phyloP scores from a whole-genome alignment of 2,888 invertebrate genomes.

The Unio delphinus region DNA sequence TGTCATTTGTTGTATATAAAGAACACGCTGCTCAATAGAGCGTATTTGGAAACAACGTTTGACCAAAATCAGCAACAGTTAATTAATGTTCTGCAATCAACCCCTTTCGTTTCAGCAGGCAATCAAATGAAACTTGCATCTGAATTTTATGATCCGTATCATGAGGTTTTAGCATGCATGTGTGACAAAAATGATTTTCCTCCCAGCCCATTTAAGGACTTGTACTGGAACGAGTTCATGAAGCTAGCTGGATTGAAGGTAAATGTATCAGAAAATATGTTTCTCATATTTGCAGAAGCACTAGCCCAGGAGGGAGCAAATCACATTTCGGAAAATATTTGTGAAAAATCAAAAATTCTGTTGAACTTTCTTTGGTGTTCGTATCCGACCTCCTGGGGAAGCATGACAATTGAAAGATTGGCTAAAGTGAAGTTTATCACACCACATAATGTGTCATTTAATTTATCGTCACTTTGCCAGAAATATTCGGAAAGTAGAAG shows the following conservation, averaged over 20 bases:
- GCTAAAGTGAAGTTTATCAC: background rate
- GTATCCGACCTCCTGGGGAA: background rate
- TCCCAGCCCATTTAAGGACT: constrained; percentile 5
- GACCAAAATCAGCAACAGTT: background rate
- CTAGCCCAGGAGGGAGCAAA: constrained; percentile 8
- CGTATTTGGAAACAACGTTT: too few relatives aligned
- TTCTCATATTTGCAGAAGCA: constrained; percentile 22
- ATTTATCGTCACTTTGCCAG: background rate
- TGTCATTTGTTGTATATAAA: constrained; percentile 5
- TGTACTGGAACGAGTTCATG: constrained; percentile 15
- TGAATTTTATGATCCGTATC: constrained; percentile 8
- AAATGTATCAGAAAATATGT: constrained; percentile 12
- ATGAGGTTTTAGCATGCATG: constrained; percentile 14
- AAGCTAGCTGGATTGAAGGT: constrained; percentile 17
- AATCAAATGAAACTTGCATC: constrained; percentile 6
- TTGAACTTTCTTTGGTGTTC: constrained; percentile 9
- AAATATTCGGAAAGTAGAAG: background rate
- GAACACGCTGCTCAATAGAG: background rate
- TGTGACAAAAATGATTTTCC: constrained; percentile 9
- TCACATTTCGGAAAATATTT: background rate
- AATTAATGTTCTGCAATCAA: background rate
- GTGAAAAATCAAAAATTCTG: background rate
- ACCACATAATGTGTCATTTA: background rate
- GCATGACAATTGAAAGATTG: constrained; percentile 4
- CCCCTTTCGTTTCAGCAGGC: constrained; percentile 7